Evolutionary conservation across 2,113 vertebrate species (phyloP), one percentile per base, ranked within the genome.

Genomic region (Corydoras sp.): DNA sequence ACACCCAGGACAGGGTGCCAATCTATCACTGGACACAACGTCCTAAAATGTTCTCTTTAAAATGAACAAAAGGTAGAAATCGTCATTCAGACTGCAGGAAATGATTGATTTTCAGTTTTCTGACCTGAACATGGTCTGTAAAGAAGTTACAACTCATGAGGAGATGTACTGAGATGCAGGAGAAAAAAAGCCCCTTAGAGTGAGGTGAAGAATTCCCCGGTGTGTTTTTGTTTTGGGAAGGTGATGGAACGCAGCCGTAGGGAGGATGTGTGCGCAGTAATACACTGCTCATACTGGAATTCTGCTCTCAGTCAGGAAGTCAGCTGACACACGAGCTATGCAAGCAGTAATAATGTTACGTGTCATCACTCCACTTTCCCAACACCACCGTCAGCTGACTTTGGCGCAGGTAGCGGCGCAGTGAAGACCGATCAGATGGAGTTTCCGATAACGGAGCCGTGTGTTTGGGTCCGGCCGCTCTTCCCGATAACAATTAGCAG

Each of bases 231-330:
- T 8, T 18, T 29, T 31, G 12, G 43, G 15, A 56, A 65, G 29
- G 24, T 59, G 32, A 59, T 30, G 31, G 24, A 30, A 65, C 43
- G 3, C 18, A n/a, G 62, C 71, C 71, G 18, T 6, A 51, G 62
- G 71, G 55, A 73, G 56, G 49, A 73, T 63, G 13, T 62, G 71
- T 35, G 62, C 55, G 69, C 31, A 58, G 65, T 62, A 69, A 73
- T 72, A 63, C 14, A 53, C 43, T 53, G 49, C 55, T 68, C 35
- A 15, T 56, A 51, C 56, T 64, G 70, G 65, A 73, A 73, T 66
- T 66, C 31, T 70, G 13, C 62, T 72, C 63, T 12, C 32, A 43
- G 49, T 0, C 50, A 68, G 53, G 51, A 66, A 69, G 43, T 69
- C 56, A 60, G 68, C 56, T 69, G 69, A 72, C 53, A 43, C 61